These are phyloP conservation scores for Heliconius himera DNA, from an alignment of 1,140 invertebrate genomes.

Conservation along the genomic window DNA sequence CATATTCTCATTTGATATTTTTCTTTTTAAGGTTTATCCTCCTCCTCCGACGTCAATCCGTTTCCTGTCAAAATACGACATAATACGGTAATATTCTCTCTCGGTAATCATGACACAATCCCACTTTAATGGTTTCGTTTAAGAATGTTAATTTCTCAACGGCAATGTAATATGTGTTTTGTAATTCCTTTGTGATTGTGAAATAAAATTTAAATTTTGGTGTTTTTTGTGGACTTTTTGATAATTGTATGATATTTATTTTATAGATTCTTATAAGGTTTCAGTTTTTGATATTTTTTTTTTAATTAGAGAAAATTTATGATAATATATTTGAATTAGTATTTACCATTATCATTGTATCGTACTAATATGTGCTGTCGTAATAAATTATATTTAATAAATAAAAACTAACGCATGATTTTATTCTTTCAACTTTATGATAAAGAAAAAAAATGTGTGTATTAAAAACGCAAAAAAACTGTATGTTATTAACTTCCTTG, in stretches of 20 bases:
- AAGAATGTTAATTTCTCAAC: neutral
- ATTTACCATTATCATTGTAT: too few species aligned
- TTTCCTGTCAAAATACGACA: constrained; percentile 26
- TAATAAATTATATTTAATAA: too few species aligned
- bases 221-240: neutral
- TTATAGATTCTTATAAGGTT: too few species aligned
- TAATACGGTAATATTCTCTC: neutral
- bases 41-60: constrained; percentile 9
- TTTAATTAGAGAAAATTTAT: too few species aligned
- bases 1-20: constrained; percentile 26
- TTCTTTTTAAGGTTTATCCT: constrained; percentile 16
- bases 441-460: too few species aligned
- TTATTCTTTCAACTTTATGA: too few species aligned
- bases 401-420: too few species aligned
- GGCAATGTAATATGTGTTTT: neutral
- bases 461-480: too few species aligned
- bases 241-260: neutral
- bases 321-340: too few species aligned
- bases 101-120: constrained; percentile 19
- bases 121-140: neutral
- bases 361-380: too few species aligned
- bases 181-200: neutral
- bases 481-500: too few species aligned
- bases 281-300: too few species aligned
- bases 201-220: constrained; percentile 3